A percentile compares a stretch with the other conserved stretches of the same genome.
These are phyloP conservation scores for Electrona antarctica DNA, from an alignment of 2,113 vertebrate genomes.

Conservation along the genomic window DNA sequence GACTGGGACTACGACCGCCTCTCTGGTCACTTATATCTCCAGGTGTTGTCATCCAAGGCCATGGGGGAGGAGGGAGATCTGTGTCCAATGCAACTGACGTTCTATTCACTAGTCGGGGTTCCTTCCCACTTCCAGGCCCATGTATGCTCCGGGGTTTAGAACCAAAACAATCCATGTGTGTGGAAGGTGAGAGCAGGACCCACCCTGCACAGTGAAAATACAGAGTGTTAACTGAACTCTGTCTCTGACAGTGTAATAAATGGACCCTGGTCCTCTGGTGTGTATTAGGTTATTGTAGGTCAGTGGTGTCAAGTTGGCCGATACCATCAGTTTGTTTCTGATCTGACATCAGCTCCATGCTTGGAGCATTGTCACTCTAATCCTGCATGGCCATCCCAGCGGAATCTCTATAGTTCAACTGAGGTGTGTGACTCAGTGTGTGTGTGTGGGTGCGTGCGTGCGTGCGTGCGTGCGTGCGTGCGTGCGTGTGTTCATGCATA, in stretches of 20 bases:
- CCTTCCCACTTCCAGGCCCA: too few species aligned
- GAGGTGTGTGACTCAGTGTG: neutral
- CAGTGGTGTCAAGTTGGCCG: slow-evolving; percentile 43
- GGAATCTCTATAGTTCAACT: neutral
- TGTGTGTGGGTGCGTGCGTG: slow-evolving; percentile 8
- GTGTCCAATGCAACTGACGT: too few species aligned
- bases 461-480: neutral
- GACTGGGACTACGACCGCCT: too few species aligned
- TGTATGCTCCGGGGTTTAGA: too few species aligned
- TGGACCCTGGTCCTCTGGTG: neutral
- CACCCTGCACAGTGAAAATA: neutral
- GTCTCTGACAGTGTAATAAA: too few species aligned
- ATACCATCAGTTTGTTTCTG: slow-evolving; percentile 23
- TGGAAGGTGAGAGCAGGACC: neutral
- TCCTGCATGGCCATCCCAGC: neutral
- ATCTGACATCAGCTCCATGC: neutral
- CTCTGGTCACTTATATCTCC: too few species aligned
- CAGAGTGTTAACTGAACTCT: too few species aligned
- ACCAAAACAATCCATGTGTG: too few species aligned
- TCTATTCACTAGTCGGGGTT: too few species aligned
- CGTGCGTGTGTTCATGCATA: neutral
- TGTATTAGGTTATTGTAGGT: slow-evolving; percentile 21
- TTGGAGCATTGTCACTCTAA: neutral
- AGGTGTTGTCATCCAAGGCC: too few species aligned
- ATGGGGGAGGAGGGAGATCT: too few species aligned